A percentile compares a stretch with the other conserved stretches of the same genome.
phyloP scores from a whole-genome alignment of 1,140 invertebrate genomes.

The Brachionus koreanus region DNA sequence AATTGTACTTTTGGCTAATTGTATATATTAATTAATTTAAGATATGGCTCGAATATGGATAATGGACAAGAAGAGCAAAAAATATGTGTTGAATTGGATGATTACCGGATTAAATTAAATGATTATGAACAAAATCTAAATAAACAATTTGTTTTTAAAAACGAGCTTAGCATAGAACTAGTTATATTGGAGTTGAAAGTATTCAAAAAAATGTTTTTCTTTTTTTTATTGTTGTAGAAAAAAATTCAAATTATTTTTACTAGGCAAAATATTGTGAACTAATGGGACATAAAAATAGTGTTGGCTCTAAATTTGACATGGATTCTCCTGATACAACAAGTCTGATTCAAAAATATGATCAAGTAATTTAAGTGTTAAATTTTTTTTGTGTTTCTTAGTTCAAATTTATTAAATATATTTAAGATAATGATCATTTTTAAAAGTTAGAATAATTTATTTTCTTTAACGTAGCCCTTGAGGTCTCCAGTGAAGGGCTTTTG shows the following conservation, averaged over 20 bases:
- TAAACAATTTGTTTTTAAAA: background rate
- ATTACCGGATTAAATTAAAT: background rate
- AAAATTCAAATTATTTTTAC: background rate
- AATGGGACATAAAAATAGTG: background rate
- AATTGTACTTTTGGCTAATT: background rate
- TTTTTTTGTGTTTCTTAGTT: background rate
- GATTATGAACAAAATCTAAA: background rate
- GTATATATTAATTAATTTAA: background rate
- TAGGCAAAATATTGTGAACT: conserved; percentile 1
- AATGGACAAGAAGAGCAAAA: background rate
- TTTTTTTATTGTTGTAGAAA: no score
- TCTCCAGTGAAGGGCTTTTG: no score
- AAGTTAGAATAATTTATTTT: no score
- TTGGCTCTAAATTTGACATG: background rate
- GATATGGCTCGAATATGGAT: background rate
- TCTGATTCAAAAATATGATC: background rate
- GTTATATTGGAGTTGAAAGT: background rate
- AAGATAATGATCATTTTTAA: no score
- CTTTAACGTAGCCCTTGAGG: no score
- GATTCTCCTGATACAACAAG: background rate
- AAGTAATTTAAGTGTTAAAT: background rate
- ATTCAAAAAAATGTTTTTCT: background rate
- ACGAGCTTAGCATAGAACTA: background rate
- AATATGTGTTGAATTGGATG: background rate
- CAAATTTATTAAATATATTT: no score